Evolutionary conservation across 2,113 vertebrate species (phyloP), one percentile per base, ranked within the genome.

Genomic region (Aythya baeri): DNA sequence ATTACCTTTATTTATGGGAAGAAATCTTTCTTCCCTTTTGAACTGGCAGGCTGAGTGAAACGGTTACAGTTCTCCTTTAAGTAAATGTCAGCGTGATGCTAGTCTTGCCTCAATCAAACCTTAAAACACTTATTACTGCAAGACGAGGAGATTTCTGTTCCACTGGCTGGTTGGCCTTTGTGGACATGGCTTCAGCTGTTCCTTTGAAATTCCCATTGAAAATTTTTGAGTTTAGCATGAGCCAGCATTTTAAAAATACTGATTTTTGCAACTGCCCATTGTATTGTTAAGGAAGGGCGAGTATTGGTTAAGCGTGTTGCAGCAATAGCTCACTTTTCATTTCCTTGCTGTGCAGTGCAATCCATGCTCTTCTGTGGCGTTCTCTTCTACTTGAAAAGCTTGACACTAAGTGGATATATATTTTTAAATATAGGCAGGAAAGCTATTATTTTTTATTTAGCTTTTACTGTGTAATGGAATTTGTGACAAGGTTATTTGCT

Each of bases 381-480:
- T 96, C 95, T 94, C 71, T 95, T 91, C 83, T 96, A 55, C 88
- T 96, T 97, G 91, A 98, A 97, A 97, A 96, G 97, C 93, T 95
- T 98, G 98, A 98, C 96, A 97, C 93, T 98, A 98, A 98, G 97
- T 98, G 95, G 95, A 98, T 96, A 97, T 97, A 97, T 96, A 98
- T 97, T 97, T 98, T 98, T 97, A 96, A 98, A 98, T 98, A 97
- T 95, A 98, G 96, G 93, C 95, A 91, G 94, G 92, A 97, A 98
- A 98, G 96, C 98, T 98, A 96, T 97, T 97, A 97, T 98, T 98
- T 98, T 98, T 98, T 98, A 98, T 98, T 98, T 98, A 97, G 97
- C 96, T 98, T 98, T 98, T 97, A 97, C 93, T 95, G 84, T 94
- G 96, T 97, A 98, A 98, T 98, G 97, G 97, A 98, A 98, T 98